These are phyloP conservation scores for Mixornis gularis DNA, from an alignment of 2,113 vertebrate genomes.

Conservation along the genomic window DNA sequence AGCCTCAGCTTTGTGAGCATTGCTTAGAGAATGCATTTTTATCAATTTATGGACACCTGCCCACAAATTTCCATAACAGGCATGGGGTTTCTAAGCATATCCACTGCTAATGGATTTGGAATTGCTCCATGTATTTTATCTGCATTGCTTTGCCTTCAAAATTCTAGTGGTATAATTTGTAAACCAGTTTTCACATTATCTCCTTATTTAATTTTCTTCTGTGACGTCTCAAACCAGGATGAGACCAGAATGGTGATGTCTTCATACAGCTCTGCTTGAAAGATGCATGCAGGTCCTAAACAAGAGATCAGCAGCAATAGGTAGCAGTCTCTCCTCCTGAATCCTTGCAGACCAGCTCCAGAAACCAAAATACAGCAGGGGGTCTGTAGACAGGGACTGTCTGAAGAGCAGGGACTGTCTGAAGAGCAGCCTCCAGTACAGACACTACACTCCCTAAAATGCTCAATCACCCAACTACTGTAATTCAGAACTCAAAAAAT, in stretches of 20 bases:
- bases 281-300: background rate
- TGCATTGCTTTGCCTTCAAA: background rate
- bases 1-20: background rate
- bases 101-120: background rate
- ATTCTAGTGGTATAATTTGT: background rate
- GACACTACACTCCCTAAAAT: background rate
- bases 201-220: constrained; percentile 27
- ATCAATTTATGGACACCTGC: constrained; percentile 6
- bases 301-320: background rate
- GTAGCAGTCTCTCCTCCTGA: background rate
- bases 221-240: background rate
- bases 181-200: background rate
- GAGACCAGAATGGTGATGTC: constrained; percentile 15
- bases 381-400: background rate
- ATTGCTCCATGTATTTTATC: background rate
- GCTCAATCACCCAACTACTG: background rate
- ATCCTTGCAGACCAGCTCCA: background rate
- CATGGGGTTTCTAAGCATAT: background rate
- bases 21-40: background rate
- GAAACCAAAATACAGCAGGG: background rate
- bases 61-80: background rate
- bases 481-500: background rate
- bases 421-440: background rate
- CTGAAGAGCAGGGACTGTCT: background rate
- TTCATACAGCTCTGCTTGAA: background rate